These are phyloP conservation scores for Leptopilina clavipes DNA, from an alignment of 1,140 invertebrate genomes.

Conservation along the genomic window DNA sequence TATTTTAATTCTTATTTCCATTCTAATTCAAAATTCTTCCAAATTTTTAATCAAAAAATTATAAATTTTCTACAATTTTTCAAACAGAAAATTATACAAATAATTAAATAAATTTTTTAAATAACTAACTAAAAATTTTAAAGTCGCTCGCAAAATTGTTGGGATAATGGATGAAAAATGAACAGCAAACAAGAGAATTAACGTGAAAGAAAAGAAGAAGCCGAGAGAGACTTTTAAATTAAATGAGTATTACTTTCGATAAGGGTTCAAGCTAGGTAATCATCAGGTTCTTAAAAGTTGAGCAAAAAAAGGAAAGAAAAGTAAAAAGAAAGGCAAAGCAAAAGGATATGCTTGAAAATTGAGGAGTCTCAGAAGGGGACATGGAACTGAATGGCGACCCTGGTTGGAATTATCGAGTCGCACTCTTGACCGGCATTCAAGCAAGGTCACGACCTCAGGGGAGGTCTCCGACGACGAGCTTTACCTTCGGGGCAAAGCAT, in stretches of 20 bases:
- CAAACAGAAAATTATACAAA: too few relatives aligned
- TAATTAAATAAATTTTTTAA: too few relatives aligned
- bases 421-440: constrained; percentile 69
- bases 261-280: neutral
- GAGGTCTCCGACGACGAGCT: constrained; percentile 59
- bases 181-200: neutral
- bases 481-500: constrained; percentile 53
- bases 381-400: constrained; percentile 39
- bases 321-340: neutral
- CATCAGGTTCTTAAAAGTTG: neutral
- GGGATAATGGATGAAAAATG: neutral
- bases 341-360: neutral
- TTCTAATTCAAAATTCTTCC: too few relatives aligned
- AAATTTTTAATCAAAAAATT: too few relatives aligned
- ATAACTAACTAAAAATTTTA: too few relatives aligned
- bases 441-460: constrained; percentile 69
- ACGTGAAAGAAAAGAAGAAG: neutral
- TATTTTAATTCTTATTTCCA: too few relatives aligned
- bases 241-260: neutral
- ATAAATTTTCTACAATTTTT: too few relatives aligned
- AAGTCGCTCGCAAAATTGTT: too few relatives aligned
- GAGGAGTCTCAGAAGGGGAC: constrained; percentile 39
- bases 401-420: constrained; percentile 48
- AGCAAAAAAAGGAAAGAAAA: neutral
- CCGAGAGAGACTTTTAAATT: neutral